Conservation (phyloP, 2,113 vertebrate genomes). For the zebrafish (Danio rerio) region GRCz12tu NC_133187.1:30120001-30120500, state of each 20-base stretch:
- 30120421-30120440: conserved; percentile 49
- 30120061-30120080: neutral
- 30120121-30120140: neutral
- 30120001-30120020: neutral
- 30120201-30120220: conserved; percentile 19
- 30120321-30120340: conserved; percentile 38
- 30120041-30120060: neutral
- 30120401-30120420: conserved; percentile 47
- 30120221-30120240: neutral
- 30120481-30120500: conserved; percentile 2
- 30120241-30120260: neutral
- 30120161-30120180: conserved; percentile 23
- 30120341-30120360: neutral
- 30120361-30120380: neutral
- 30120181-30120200: conserved; percentile 22
- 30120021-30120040: too few species aligned
- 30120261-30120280: neutral
- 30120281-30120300: neutral
- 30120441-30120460: conserved; percentile 8
- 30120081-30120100: conserved; percentile 31
- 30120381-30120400: conserved; percentile 14
- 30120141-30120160: conserved; percentile 10
- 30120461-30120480: conserved; percentile 32
- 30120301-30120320: conserved; percentile 16
- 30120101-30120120: conserved; percentile 18